These are phyloP conservation scores for Osedax frankpressi DNA, from an alignment of 2,888 invertebrate species.

Conservation along the genomic window DNA sequence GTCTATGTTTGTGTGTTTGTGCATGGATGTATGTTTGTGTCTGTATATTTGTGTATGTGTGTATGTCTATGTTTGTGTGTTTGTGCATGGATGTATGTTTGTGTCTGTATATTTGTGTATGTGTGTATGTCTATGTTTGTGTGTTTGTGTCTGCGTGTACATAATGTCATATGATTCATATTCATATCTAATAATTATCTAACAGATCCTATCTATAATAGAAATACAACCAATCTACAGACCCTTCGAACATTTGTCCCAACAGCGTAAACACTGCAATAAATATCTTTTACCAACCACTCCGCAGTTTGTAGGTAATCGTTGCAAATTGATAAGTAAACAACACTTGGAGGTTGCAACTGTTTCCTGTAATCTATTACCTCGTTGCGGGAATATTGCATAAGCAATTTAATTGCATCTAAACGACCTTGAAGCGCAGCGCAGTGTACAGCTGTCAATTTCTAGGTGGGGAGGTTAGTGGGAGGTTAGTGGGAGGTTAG, in stretches of 20 bases:
- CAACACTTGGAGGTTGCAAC: conserved; percentile 36
- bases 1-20: not conserved
- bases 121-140: not conserved
- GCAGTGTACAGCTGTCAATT: conserved; percentile 41
- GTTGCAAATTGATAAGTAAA: conserved; percentile 39
- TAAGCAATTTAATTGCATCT: conserved; percentile 37
- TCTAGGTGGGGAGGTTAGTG: conserved; percentile 26
- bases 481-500: not conserved
- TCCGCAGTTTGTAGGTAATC: conserved; percentile 37
- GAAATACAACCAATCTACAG: too few relatives aligned
- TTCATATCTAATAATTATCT: too few relatives aligned
- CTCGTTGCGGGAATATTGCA: conserved; percentile 32
- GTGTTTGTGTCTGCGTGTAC: too few relatives aligned
- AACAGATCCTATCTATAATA: too few relatives aligned
- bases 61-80: not conserved
- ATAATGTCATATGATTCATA: too few relatives aligned
- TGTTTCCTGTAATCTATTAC: conserved; percentile 27
- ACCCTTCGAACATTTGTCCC: too few relatives aligned
- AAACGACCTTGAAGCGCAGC: conserved; percentile 43
- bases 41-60: not conserved
- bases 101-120: not conserved
- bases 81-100: not conserved
- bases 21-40: not conserved
- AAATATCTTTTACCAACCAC: too few relatives aligned
- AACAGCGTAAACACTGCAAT: too few relatives aligned